Evolutionary conservation across 2,113 vertebrate genomes (phyloP).

Genomic region (Siniperca chuatsi): DNA sequence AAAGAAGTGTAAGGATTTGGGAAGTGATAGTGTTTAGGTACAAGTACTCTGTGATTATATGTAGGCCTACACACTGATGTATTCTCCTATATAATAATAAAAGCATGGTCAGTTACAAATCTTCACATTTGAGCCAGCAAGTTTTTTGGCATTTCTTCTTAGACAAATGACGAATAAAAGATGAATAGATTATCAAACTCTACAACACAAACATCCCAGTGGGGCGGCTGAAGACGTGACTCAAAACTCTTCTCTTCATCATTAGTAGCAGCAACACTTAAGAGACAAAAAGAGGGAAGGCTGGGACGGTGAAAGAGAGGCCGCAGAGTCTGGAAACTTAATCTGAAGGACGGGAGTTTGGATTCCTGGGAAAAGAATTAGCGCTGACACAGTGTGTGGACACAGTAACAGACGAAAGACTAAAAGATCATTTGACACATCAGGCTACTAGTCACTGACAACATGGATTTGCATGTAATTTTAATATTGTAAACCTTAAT

Average conservation of each 20-base stretch:
- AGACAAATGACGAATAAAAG: not conserved
- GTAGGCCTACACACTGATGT: not conserved
- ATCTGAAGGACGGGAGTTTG: too few species aligned
- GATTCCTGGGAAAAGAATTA: too few species aligned
- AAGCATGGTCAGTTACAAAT: not conserved
- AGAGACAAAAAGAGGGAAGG: not conserved
- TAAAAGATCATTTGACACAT: too few species aligned
- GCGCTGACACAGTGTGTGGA: too few species aligned
- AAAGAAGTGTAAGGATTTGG: not conserved
- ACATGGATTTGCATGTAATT: too few species aligned
- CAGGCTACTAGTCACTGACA: too few species aligned
- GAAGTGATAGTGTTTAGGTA: not conserved
- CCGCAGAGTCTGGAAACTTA: not conserved
- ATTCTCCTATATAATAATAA: not conserved
- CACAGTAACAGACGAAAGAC: too few species aligned
- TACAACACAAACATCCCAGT: not conserved
- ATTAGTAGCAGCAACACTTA: constrained; percentile 23
- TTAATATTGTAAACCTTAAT: too few species aligned
- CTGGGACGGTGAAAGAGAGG: not conserved
- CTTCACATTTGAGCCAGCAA: not conserved
- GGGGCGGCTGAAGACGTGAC: not conserved
- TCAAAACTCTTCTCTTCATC: not conserved
- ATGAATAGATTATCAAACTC: not conserved
- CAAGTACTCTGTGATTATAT: not conserved
- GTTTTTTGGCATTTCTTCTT: not conserved